Evolutionary conservation across 2,113 vertebrate species (phyloP), one percentile per base, ranked within the genome.

Genomic region (Pelusios castaneus): DNA sequence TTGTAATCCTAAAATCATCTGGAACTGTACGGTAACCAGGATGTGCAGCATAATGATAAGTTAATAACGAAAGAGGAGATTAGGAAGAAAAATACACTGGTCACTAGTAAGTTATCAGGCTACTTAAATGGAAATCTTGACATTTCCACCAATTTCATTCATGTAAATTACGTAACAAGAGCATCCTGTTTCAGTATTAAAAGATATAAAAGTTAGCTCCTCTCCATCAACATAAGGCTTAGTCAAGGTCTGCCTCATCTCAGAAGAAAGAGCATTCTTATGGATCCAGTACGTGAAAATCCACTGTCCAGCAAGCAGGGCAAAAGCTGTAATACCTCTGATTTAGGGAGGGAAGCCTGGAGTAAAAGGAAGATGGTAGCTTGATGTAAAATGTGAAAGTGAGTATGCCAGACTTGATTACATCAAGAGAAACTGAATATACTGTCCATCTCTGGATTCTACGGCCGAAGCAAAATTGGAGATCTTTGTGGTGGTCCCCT

Each of bases 261-360:
- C 90, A 89, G 88, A 87, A 92, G 41, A 92, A 97, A 96, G 92
- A 94, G 91, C 82, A 91, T 87, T 95, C 93, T 95, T 97, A 95
- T 96, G 97, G 94, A 96, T 97, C 90, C 88, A 96, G 95, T 97
- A 96, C 97, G 82, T 86, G 93, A 45, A 95, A 94, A 96, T 93
- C 73, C 90, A 93, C 38, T 79, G 31, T 91, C 92, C 96, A 95
- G 96, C 95, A 96, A 75, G 88, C 87, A 89, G 80, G 88, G 38
- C 58, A 91, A 96, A 96, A 88, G 56, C 49, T 87, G 16, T 89
- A 95, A 89, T 92, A 85, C 63, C 94, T 93, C 34, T 92, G 86
- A 91, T 67, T 94, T 77, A 95, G 91, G 54, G 93, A 96, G 90
- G 92, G 93, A 92, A 97, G 94, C 82, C 63, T 95, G 89, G 80